Base-by-base conservation (phyloP, 2,113 vertebrate genomes). In the Ardeotis arabs region DNA sequence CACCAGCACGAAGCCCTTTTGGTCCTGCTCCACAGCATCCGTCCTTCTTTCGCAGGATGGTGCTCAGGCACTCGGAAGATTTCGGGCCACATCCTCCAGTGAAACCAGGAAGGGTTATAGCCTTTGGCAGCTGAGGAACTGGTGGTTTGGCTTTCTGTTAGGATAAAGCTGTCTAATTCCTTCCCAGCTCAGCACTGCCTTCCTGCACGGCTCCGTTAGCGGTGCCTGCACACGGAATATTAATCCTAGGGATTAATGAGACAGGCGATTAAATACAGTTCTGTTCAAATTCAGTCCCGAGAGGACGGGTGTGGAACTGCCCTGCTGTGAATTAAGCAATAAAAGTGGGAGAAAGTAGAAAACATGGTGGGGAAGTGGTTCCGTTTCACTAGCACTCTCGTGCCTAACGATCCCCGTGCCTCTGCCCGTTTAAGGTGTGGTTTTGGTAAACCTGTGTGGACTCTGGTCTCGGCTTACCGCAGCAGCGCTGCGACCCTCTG, bases 191-290 rank as follows among this genome's bases (percentile, higher is more conserved):
- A 78, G 56, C 2, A 0, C 13, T 45, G 25, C 73, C 68, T 83
- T 77, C 41, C 83, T 17, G 41, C 64, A 41, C 49, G 64, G 47
- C 73, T 72, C 79, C 0, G 0, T 74, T 18, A 35, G 59, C 0
- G 0, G 59, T 69, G 52, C 50, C 16, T 5, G 52, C 64, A 60
- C 80, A 56, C 19, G 24, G 47, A 67, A 44, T 44, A 44, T 16
- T 44, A 44, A 44, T n/a, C 41, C 29, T 55, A 39, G 64, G 83
- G 64, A 87, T 89, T 91, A 87, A 93, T 87, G 87, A 89, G 66
- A 94, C 44, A 89, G 89, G 60, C 87, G 94, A 84, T 94, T 90
- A 95, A 96, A 83, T 39, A 82, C 33, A 83, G 16, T 59, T 76
- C 75, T 86, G 85, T 50, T 93, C 84, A 35, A 76, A 87, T 64